A percentile compares a stretch with the other conserved stretches of the same genome.
Conservation (phyloP, 1,140 invertebrate species). For the Bicyclus anynana region DNA sequence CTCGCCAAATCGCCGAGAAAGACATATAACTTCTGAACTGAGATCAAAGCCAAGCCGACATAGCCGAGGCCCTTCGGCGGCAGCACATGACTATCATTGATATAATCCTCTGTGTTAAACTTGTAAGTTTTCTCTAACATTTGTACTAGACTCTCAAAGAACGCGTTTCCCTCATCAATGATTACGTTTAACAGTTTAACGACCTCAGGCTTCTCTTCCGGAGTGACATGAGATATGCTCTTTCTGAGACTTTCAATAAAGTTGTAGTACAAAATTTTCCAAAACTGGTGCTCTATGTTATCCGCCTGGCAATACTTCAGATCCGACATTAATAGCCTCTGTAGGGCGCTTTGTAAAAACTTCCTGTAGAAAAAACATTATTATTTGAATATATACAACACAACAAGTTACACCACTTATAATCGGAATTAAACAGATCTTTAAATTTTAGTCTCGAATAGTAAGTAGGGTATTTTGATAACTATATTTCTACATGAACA, state of each 20-base stretch:
- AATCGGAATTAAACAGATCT: not conserved
- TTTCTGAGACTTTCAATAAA: conserved; percentile 90
- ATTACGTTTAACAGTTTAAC: conserved; percentile 84
- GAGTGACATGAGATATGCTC: conserved; percentile 76
- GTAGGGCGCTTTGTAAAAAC: conserved; percentile 84
- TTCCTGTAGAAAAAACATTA: conserved; percentile 22
- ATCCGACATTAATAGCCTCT: conserved; percentile 87
- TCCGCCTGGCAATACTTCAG: conserved; percentile 92
- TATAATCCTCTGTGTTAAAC: conserved; percentile 83
- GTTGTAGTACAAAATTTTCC: conserved; percentile 95
- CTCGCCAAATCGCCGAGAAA: conserved; percentile 94
- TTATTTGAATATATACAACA: not conserved
- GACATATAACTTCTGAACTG: conserved; percentile 91
- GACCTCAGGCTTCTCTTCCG: conserved; percentile 78
- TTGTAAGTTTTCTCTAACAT: conserved; percentile 85
- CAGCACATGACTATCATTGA: conserved; percentile 74
- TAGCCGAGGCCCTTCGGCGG: conserved; percentile 81
- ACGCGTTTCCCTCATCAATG: conserved; percentile 88
- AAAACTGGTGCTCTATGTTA: conserved; percentile 93
- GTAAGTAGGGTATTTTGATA: too few species aligned
- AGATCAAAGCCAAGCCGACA: conserved; percentile 87
- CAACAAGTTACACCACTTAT: not conserved
- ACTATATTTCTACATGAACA: too few species aligned
- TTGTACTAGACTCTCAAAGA: conserved; percentile 87
- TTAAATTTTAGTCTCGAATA: too few species aligned